Percentiles rank a stretch among this genome's conserved stretches.
Evolutionary conservation across 2,888 invertebrate genomes (phyloP).

Genomic region (Athrips mouffetella): DNA sequence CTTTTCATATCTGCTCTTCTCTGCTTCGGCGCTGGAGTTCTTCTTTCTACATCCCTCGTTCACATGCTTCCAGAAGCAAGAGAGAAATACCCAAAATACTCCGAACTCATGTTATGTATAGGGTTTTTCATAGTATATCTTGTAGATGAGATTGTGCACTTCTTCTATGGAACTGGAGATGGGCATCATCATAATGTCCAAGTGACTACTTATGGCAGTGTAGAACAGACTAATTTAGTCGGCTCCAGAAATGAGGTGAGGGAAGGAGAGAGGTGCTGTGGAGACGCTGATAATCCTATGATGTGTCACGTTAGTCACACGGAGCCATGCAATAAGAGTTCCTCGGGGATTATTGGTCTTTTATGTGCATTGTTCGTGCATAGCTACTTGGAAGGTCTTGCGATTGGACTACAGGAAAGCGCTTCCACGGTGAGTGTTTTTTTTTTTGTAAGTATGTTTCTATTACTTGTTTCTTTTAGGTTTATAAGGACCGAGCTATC

Average conservation of each 20-base stretch:
- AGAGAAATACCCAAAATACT: conserved; percentile 75
- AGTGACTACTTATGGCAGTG: conserved; percentile 36
- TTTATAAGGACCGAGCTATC: too few relatives aligned
- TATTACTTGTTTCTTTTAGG: too few relatives aligned
- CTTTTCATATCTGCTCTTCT: conserved; percentile 82
- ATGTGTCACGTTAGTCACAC: conserved; percentile 83
- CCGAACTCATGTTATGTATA: conserved; percentile 81
- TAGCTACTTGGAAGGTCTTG: conserved; percentile 87
- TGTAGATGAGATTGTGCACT: conserved; percentile 85
- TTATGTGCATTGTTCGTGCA: conserved; percentile 87
- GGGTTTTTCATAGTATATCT: conserved; percentile 86
- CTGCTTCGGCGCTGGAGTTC: conserved; percentile 89
- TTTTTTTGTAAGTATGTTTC: background rate
- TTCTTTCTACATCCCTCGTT: conserved; percentile 85
- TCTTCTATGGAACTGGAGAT: conserved; percentile 70
- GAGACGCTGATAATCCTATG: conserved; percentile 55
- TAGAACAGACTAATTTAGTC: conserved; percentile 49
- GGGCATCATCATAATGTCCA: conserved; percentile 26
- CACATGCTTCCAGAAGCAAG: conserved; percentile 91
- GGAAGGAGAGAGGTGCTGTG: conserved; percentile 54
- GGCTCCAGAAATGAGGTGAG: conserved; percentile 22
- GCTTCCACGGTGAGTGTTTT: conserved; percentile 74
- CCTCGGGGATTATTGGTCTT: conserved; percentile 82
- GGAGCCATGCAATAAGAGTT: conserved; percentile 80
- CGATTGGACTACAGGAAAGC: conserved; percentile 86